Conservation (phyloP, 2,797 vertebrate species). For the Falco berigora region DNA sequence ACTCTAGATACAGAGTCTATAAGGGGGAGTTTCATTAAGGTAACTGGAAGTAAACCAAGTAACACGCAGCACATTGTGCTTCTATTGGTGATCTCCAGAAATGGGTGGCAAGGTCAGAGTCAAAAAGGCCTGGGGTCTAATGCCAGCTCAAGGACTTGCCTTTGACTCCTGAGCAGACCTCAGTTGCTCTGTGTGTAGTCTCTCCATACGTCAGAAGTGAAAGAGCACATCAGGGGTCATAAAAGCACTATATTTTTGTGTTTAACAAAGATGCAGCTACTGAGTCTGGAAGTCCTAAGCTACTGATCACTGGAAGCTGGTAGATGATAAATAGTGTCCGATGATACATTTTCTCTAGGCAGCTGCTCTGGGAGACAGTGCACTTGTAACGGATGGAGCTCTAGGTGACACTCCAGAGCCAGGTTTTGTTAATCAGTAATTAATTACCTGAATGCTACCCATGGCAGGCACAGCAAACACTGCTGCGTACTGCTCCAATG, state of each 20-base stretch:
- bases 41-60: neutral
- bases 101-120: neutral
- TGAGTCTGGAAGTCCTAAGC: neutral
- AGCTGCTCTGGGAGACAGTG: neutral
- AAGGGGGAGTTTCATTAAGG: neutral
- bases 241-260: neutral
- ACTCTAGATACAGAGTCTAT: too few relatives aligned
- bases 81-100: neutral
- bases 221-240: neutral
- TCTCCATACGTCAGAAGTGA: neutral
- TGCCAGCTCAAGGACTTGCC: neutral
- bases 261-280: neutral
- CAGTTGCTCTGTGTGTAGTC: neutral
- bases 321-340: accelerated
- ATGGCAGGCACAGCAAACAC: neutral
- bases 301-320: neutral
- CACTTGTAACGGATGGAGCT: too few relatives aligned
- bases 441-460: neutral
- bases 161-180: neutral
- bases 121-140: neutral
- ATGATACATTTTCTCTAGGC: neutral
- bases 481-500: neutral
- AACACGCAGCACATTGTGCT: neutral
- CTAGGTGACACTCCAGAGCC: neutral
- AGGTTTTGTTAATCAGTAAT: neutral